Conservation (phyloP, 2,888 invertebrate species). For the Agrochola litura region DNA sequence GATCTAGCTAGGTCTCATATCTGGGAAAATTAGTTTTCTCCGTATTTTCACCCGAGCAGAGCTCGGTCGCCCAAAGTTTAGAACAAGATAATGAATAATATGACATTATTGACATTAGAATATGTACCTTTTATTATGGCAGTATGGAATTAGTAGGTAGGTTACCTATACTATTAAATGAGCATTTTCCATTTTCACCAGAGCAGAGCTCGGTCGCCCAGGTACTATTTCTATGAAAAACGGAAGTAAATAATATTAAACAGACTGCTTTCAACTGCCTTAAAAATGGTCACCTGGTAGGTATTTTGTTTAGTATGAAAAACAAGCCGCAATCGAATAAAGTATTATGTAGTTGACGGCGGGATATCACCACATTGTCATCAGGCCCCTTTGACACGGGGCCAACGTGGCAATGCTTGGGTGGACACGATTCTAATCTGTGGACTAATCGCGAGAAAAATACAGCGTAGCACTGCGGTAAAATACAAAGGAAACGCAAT, state of each 20-base stretch:
- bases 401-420: neutral
- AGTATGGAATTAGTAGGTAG: no score
- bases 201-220: no score
- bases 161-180: no score
- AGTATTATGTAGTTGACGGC: slow-evolving; percentile 4
- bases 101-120: no score
- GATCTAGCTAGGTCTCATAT: no score
- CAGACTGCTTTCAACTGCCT: neutral
- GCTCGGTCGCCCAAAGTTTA: no score
- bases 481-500: neutral
- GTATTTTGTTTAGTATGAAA: neutral
- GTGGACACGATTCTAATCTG: slow-evolving; percentile 39
- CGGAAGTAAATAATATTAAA: no score
- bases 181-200: no score
- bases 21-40: no score
- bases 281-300: neutral
- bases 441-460: slow-evolving; percentile 32
- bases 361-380: slow-evolving; percentile 16
- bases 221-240: neutral
- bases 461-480: neutral
- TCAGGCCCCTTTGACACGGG: neutral
- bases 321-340: neutral
- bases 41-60: no score
- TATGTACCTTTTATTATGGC: no score
- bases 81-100: no score